Evolutionary conservation across 2,797 vertebrate species (phyloP).

Genomic region (Calcarius lapponicus): DNA sequence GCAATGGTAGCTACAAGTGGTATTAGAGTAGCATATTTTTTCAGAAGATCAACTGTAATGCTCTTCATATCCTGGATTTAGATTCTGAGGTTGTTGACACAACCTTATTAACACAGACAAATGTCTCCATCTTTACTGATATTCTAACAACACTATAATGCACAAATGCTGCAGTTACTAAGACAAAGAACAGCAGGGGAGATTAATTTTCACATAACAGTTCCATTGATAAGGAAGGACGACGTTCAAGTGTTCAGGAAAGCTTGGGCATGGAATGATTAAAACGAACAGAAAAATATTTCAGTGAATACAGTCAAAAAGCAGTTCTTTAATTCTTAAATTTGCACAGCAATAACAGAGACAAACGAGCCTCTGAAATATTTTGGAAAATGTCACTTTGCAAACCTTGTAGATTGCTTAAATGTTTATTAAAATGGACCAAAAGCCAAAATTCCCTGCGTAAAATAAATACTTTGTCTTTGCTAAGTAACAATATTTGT

Average conservation of each 20-base stretch:
- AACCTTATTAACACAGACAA: background rate
- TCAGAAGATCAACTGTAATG: background rate
- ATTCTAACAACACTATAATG: background rate
- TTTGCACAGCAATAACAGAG: slow-evolving; percentile 11
- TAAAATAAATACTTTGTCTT: slow-evolving; percentile 63
- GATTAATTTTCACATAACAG: background rate
- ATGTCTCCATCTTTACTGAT: background rate
- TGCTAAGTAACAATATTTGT: slow-evolving; percentile 69
- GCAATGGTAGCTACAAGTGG: background rate
- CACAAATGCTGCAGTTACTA: background rate
- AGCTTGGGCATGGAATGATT: background rate
- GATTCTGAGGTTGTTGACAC: background rate
- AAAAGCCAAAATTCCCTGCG: slow-evolving; percentile 60
- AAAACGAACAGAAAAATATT: slow-evolving; percentile 33
- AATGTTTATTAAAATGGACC: slow-evolving; percentile 74
- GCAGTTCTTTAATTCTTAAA: slow-evolving; percentile 45
- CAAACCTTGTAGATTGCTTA: slow-evolving; percentile 58
- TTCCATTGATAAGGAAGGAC: background rate
- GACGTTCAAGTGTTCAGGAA: background rate
- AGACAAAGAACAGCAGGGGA: background rate
- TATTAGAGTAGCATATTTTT: background rate
- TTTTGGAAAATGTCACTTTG: slow-evolving; percentile 62
- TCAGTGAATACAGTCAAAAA: background rate
- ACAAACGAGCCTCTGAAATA: slow-evolving; percentile 40
- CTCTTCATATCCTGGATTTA: background rate